Conservation (phyloP, 2,888 invertebrate genomes). For the Adelphocoris suturalis region DNA sequence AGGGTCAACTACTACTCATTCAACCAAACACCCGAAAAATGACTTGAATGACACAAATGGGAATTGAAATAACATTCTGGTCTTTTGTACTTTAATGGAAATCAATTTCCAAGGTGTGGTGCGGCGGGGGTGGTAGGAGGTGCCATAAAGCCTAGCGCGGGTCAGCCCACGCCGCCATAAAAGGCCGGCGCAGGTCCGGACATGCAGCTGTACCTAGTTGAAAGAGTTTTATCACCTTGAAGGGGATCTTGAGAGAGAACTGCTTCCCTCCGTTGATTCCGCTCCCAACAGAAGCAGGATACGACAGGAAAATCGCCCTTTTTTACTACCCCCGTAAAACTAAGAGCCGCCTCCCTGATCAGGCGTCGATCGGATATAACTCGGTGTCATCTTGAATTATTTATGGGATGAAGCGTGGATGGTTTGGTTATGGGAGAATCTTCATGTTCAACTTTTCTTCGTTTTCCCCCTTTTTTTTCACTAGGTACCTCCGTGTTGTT, state of each 20-base stretch:
- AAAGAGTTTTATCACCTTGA: conserved; percentile 22
- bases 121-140: no score
- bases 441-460: background rate
- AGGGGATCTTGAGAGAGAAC: background rate
- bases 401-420: conserved; percentile 41
- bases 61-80: no score
- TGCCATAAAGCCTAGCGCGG: background rate
- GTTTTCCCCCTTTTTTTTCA: background rate
- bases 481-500: background rate
- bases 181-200: background rate
- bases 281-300: conserved; percentile 16
- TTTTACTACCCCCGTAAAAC: conserved; percentile 52
- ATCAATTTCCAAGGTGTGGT: no score
- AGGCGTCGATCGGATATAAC: conserved; percentile 53
- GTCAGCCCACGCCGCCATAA: background rate
- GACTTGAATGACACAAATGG: no score
- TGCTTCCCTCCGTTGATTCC: conserved; percentile 1
- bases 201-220: background rate
- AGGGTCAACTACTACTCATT: no score
- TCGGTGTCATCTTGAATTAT: conserved; percentile 54
- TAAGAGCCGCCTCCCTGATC: conserved; percentile 23
- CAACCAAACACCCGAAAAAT: no score
- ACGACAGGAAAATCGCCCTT: conserved; percentile 27
- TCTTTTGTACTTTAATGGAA: no score
- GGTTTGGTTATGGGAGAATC: conserved; percentile 36